Evolutionary conservation across 2,797 vertebrate species (phyloP), one percentile per base, ranked within the genome.

Genomic region (Octomys mimax): DNA sequence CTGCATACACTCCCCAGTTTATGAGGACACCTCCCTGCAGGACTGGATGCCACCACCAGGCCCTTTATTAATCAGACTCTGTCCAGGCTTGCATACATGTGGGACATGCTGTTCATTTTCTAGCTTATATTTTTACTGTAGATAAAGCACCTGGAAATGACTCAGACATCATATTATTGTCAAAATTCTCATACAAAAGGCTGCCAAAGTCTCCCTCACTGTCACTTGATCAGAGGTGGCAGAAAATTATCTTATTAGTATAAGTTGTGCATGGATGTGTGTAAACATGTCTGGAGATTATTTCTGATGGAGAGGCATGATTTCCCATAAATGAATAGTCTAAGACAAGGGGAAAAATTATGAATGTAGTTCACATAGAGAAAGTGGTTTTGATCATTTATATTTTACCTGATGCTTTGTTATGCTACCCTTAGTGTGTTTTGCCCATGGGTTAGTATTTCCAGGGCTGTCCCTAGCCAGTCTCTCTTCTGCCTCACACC

Each of bases 161-260:
- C 54, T 78, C 77, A 62, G 49, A 12, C 36, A 77, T 87, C 92
- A 93, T 46, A 85, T 90, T 62, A 92, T 77, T 70, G 57, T 94
- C 94, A 94, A 92, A 93, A 42, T 46, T 87, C 6, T 87, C 31
- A 33, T 75, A 14, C 52, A 81, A 95, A 87, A 89, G 68, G 46
- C 33, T 86, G 62, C 84, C 87, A 77, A 36, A 57, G 57, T 94
- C 49, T 91, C 68, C 70, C 42, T 93, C 81, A 31, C 33, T 78
- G 71, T 68, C 49, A 64, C 16, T 85, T 90, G 93, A 82, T 89
- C 78, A 93, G 90, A 89, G 49, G 68, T 66, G 49, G 78, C 42
- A 83, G 59, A 85, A 95, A 86, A 95, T 86, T 85, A 87, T 89
- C 39, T 85, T 11, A 21, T 62, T 70, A 33, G n/a, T 75, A 3